Percentiles rank a stretch among this genome's conserved stretches.
These are phyloP conservation scores for Melospiza georgiana DNA, from an alignment of 2,113 vertebrate species.

Conservation along the genomic window DNA sequence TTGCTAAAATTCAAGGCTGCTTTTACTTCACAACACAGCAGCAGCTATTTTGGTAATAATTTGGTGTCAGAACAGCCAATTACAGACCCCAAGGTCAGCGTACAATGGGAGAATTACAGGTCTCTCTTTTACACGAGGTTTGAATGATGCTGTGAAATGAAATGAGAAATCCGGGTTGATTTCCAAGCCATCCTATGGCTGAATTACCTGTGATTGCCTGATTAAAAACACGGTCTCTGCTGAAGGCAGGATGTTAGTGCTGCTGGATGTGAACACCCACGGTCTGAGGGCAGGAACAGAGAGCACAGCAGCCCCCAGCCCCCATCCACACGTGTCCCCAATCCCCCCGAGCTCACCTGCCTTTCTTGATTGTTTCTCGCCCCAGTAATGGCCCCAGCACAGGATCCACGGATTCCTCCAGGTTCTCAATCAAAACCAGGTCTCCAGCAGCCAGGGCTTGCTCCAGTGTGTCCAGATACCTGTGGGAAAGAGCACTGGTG, in stretches of 20 bases:
- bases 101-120: not conserved
- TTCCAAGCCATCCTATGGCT: not conserved
- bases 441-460: conserved; percentile 84
- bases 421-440: conserved; percentile 90
- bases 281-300: not conserved
- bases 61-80: not conserved
- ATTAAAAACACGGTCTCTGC: not conserved
- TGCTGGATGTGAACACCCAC: not conserved
- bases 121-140: not conserved
- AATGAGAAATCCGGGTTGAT: not conserved
- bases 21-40: not conserved
- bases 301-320: not conserved
- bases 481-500: conserved; percentile 37
- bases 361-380: conserved; percentile 93
- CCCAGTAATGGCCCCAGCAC: conserved; percentile 90
- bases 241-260: not conserved
- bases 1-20: not conserved
- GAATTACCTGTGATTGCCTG: not conserved
- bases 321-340: not conserved
- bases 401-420: conserved; percentile 90
- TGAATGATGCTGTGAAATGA: not conserved
- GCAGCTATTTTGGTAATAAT: not conserved
- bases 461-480: conserved; percentile 89
- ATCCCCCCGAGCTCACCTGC: conserved; percentile 78
- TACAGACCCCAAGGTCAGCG: not conserved